Conservation (phyloP, 2,113 vertebrate genomes). For the Psittacus erithacus region DNA sequence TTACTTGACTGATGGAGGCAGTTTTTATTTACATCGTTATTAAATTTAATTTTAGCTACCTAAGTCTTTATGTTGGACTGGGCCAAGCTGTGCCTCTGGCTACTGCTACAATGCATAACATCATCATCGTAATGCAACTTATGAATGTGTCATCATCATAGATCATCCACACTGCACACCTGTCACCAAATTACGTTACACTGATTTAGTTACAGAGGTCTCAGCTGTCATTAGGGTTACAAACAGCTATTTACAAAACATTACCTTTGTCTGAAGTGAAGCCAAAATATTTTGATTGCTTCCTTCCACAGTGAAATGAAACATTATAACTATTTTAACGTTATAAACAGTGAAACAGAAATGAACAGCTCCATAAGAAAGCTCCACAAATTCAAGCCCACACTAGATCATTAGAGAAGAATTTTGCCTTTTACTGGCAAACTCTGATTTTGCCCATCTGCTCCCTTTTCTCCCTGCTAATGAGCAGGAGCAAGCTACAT, state of each 20-base stretch:
- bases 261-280: background rate
- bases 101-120: background rate
- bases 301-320: background rate
- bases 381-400: background rate
- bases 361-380: background rate
- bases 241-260: background rate
- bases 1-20: background rate
- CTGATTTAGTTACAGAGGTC: background rate
- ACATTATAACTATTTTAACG: background rate
- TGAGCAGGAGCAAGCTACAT: background rate
- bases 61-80: background rate
- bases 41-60: background rate
- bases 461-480: background rate
- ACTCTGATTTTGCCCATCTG: slow-evolving; percentile 11
- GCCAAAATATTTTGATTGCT: slow-evolving; percentile 24
- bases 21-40: background rate
- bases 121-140: background rate
- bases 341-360: slow-evolving; percentile 1
- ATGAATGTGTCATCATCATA: background rate
- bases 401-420: background rate
- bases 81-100: background rate
- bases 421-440: slow-evolving; percentile 28
- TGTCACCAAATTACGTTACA: background rate
- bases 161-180: background rate
- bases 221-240: background rate